These are phyloP conservation scores for Corythaixoides concolor DNA, from an alignment of 2,113 vertebrate genomes.

Conservation along the genomic window DNA sequence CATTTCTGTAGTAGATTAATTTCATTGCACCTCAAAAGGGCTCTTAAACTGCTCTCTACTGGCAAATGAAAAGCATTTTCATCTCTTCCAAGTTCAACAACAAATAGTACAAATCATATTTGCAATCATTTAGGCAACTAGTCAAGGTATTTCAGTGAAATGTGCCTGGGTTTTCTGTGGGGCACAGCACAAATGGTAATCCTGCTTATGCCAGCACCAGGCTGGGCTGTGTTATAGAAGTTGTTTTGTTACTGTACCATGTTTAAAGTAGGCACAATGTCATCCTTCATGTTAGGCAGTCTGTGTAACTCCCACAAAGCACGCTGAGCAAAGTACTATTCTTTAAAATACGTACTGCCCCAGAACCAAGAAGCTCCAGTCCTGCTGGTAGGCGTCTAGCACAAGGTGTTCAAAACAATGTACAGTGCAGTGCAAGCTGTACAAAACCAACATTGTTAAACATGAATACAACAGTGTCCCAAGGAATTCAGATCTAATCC, in stretches of 20 bases:
- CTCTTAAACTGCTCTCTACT: not conserved
- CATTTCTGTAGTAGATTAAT: not conserved
- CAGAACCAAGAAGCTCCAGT: not conserved
- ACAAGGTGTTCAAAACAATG: not conserved
- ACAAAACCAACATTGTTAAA: conserved; percentile 8
- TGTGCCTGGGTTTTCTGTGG: not conserved
- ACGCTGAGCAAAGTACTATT: not conserved
- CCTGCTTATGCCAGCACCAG: not conserved
- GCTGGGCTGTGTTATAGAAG: not conserved
- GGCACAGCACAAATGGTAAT: not conserved
- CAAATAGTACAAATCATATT: not conserved
- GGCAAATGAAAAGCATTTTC: not conserved
- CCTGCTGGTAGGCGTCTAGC: not conserved
- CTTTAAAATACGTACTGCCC: not conserved
- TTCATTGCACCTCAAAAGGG: not conserved
- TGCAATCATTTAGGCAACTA: not conserved
- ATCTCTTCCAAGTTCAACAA: not conserved
- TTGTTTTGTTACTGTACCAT: not conserved
- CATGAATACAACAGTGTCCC: not conserved
- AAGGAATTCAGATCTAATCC: not conserved
- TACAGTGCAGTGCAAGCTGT: not conserved
- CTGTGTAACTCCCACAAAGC: not conserved
- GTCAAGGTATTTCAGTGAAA: not conserved
- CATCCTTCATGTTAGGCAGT: not conserved
- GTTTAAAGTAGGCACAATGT: not conserved